phyloP scores from a whole-genome alignment of 2,797 vertebrate genomes.

The Lutjanus campechanus region DNA sequence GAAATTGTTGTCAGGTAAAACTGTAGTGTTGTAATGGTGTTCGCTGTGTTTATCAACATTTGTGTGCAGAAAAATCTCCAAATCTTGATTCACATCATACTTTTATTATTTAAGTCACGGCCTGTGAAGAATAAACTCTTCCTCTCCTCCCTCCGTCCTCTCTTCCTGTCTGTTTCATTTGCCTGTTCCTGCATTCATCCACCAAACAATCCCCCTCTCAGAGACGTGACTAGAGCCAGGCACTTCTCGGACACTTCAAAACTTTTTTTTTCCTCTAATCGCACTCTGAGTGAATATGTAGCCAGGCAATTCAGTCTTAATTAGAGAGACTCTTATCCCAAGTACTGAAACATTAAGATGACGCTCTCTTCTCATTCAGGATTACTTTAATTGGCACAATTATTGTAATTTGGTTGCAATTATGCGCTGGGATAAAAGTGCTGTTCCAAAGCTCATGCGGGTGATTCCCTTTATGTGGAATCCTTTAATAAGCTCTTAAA shows the following conservation, averaged over 20 bases:
- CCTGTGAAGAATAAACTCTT: constrained; percentile 19
- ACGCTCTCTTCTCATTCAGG: constrained; percentile 97
- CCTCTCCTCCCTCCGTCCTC: constrained; percentile 13
- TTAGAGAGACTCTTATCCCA: constrained; percentile 95
- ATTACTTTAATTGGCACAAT: constrained; percentile 99
- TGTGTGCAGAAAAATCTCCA: constrained; percentile 8
- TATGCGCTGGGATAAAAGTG: constrained; percentile 94
- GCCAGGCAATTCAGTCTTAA: constrained; percentile 94
- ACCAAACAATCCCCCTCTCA: constrained; percentile 88
- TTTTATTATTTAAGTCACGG: constrained; percentile 27
- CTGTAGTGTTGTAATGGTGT: constrained; percentile 18
- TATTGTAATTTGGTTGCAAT: constrained; percentile 99
- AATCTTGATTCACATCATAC: not conserved
- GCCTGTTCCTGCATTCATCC: constrained; percentile 58
- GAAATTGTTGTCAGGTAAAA: constrained; percentile 41
- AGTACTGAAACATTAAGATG: constrained; percentile 97
- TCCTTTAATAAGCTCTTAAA: constrained; percentile 91
- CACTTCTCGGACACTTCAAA: constrained; percentile 88
- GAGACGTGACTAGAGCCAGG: constrained; percentile 86
- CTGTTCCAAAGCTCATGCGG: constrained; percentile 91
- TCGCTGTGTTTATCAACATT: constrained; percentile 14
- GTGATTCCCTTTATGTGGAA: constrained; percentile 89
- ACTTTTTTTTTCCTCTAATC: constrained; percentile 84
- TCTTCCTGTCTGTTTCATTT: constrained; percentile 46
- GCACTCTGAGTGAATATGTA: constrained; percentile 92